Evolutionary conservation across 2,113 vertebrate species (phyloP).

Genomic region (Siphamia tubifer): DNA sequence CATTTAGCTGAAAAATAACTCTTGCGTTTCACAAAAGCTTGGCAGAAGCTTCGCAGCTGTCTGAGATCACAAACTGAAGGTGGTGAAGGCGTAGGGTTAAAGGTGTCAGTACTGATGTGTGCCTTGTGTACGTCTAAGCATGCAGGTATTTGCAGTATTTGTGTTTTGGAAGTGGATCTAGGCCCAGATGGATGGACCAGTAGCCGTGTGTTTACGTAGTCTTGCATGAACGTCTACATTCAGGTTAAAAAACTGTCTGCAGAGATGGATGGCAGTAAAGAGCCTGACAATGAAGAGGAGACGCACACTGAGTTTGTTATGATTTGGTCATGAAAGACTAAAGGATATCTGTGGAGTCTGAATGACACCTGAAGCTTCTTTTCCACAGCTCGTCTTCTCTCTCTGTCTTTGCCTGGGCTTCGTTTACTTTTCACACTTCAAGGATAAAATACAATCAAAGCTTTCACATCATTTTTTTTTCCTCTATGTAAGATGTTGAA

Average conservation of each 20-base stretch:
- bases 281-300: constrained; percentile 41
- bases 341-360: constrained; percentile 53
- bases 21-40: neutral
- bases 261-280: constrained; percentile 45
- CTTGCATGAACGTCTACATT: neutral
- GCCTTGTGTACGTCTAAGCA: neutral
- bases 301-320: constrained; percentile 59
- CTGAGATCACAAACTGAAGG: neutral
- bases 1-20: constrained; percentile 23
- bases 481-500: constrained; percentile 28
- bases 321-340: constrained; percentile 65
- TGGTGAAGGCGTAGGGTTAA: constrained; percentile 20
- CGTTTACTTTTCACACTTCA: constrained; percentile 67
- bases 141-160: neutral
- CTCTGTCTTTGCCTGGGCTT: constrained; percentile 1
- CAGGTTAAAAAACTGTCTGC: constrained; percentile 51
- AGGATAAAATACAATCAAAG: constrained; percentile 60
- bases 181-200: neutral
- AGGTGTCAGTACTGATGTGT: constrained; percentile 20
- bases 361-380: constrained; percentile 55
- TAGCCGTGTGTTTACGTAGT: constrained; percentile 7
- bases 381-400: neutral
- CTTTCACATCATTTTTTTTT: constrained; percentile 41
- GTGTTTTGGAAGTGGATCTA: neutral
- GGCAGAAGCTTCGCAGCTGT: constrained; percentile 3